Evolutionary conservation across 2,888 invertebrate genomes (phyloP), one percentile per base, ranked within the genome.

Genomic region (Nyleta sp.): DNA sequence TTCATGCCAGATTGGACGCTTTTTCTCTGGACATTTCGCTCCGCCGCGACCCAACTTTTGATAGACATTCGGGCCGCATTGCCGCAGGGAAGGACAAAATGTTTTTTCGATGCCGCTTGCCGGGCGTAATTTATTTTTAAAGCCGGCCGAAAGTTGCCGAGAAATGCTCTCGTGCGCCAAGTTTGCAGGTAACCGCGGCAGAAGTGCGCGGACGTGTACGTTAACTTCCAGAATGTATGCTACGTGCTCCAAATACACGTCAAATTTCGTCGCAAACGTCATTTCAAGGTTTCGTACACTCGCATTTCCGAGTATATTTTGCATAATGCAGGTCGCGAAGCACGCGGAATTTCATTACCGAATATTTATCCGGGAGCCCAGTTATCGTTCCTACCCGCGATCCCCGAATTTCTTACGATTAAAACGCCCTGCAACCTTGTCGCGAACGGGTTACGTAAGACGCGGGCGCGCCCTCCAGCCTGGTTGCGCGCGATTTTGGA

Each of bases 61-160:
- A 52, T 17, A 28, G 50, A 48, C 24, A 7, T 28, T 38, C n/a
- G 64, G 28, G 33, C 15, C 57, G 48, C 48, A 55, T 42, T 24
- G 70, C 59, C 50, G 18, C 38, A n/a, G 33, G 48, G 10, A 33
- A 20, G 44, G 35, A 71, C 38, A 60, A 60, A 59, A 53, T 68
- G 48, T 53, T 62, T 71, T 71, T 42, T 48, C 62, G 44, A 46
- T 40, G 52, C 59, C 22, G n/a, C 15, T 24, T 13, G 6, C 17
- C 15, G 48, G 46, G 50, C 40, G 38, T 71, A 84, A 84, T 84
- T 84, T 85, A 85, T 84, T 84, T 78, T 78, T 72, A 46, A 68
- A 62, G 72, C 33, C 68, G 48, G 42, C 40, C 67, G 60, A 72
- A 68, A 78, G 60, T 67, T 77, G 60, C 42, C 59, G 71, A 62